Conservation (phyloP, 2,797 vertebrate genomes). For the Pangasius djambal region DNA sequence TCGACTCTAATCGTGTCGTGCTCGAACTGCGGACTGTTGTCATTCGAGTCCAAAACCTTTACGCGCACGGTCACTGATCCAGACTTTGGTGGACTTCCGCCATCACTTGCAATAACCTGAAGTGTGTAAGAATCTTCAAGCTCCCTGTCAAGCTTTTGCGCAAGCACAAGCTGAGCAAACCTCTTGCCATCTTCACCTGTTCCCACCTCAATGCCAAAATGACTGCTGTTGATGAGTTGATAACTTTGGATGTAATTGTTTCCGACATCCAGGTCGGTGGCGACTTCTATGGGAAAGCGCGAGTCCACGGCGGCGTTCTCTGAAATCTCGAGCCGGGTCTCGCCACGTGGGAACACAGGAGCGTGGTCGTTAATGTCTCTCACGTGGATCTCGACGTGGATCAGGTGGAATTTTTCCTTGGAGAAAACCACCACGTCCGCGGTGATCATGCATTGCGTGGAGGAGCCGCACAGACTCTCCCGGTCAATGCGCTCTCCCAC, state of each 20-base stretch:
- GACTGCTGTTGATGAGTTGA: constrained; percentile 67
- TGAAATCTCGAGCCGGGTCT: constrained; percentile 72
- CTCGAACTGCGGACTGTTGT: constrained; percentile 82
- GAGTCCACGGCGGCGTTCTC: constrained; percentile 73
- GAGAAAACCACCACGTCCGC: constrained; percentile 78
- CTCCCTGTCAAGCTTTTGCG: constrained; percentile 75
- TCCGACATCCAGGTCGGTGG: constrained; percentile 79
- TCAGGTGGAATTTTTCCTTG: constrained; percentile 77
- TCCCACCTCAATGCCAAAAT: constrained; percentile 71
- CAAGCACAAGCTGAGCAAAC: constrained; percentile 73
- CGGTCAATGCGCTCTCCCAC: constrained; percentile 72
- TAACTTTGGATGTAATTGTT: constrained; percentile 79
- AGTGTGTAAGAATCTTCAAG: constrained; percentile 72
- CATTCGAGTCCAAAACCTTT: constrained; percentile 79
- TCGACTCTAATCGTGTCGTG: constrained; percentile 72
- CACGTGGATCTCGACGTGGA: constrained; percentile 82
- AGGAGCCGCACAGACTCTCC: constrained; percentile 72
- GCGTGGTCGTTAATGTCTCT: constrained; percentile 81
- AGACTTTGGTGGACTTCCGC: constrained; percentile 71
- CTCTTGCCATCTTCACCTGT: constrained; percentile 71
- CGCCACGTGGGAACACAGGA: constrained; percentile 70
- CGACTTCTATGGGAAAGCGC: constrained; percentile 73
- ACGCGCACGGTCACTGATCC: constrained; percentile 72
- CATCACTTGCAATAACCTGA: constrained; percentile 75
- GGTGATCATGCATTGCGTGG: constrained; percentile 72